Evolutionary conservation across 2,113 vertebrate genomes (phyloP).

Genomic region (Xiphorhynchus elegans): DNA sequence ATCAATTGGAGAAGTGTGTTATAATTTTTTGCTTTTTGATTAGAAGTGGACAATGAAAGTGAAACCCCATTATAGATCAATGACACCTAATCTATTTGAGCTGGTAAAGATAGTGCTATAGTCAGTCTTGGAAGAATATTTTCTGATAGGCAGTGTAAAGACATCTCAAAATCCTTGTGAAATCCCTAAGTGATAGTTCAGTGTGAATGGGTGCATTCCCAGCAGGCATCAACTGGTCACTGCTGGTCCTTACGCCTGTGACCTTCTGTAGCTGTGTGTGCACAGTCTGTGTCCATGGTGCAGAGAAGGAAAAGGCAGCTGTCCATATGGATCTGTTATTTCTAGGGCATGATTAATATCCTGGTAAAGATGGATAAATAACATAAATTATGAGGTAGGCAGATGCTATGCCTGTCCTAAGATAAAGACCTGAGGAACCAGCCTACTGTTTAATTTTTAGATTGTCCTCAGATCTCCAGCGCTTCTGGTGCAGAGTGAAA

Average conservation of each 20-base stretch:
- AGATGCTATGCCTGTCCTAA: neutral
- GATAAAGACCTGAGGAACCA: neutral
- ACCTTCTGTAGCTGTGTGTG: too few relatives aligned
- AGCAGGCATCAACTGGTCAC: neutral
- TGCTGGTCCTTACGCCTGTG: neutral
- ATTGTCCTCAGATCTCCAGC: neutral
- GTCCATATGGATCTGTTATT: neutral
- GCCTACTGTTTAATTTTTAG: neutral
- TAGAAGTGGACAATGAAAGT: neutral
- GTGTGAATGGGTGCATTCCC: fast-evolving
- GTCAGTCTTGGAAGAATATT: neutral
- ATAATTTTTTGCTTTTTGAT: neutral
- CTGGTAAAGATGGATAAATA: neutral
- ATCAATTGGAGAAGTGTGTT: neutral
- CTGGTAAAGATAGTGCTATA: neutral
- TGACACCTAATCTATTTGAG: neutral
- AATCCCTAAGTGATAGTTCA: neutral
- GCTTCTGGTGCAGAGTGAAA: neutral
- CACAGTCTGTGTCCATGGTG: fast-evolving
- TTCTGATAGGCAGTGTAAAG: neutral
- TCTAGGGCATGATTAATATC: neutral
- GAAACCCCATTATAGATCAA: neutral
- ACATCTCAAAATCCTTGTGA: neutral
- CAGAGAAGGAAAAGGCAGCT: neutral
- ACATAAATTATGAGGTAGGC: neutral